These are phyloP conservation scores for Crax fasciolata DNA, from an alignment of 2,797 vertebrate genomes.

Conservation along the genomic window DNA sequence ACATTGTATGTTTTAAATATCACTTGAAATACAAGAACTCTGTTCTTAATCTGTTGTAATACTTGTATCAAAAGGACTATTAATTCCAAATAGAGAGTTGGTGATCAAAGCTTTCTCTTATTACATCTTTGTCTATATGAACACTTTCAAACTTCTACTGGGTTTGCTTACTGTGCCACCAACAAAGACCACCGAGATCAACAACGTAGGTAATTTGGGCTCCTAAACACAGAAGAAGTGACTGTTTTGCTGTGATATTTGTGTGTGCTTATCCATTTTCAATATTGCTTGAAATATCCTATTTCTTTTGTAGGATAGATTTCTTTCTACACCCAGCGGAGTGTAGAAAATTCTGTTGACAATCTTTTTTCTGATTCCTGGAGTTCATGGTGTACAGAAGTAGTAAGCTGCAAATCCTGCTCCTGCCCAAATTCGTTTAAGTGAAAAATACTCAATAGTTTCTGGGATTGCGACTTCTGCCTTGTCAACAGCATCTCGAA, in stretches of 20 bases:
- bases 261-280: neutral
- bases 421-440: constrained; percentile 20
- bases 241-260: neutral
- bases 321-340: neutral
- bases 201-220: neutral
- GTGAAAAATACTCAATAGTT: neutral
- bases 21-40: neutral
- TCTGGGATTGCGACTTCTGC: neutral
- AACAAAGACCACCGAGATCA: neutral
- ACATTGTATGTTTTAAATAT: neutral
- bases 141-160: neutral
- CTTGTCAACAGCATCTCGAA: constrained; percentile 8
- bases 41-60: neutral
- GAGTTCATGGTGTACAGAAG: neutral
- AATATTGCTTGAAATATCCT: neutral
- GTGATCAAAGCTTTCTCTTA: neutral
- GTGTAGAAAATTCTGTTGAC: neutral
- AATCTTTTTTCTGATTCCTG: neutral
- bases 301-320: neutral
- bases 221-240: neutral
- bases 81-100: neutral
- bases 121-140: neutral
- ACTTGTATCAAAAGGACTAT: neutral
- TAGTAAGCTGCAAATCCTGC: neutral
- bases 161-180: neutral